These are phyloP conservation scores for Rhynchomys soricoides DNA, from an alignment of 2,113 vertebrate species.

Conservation along the genomic window DNA sequence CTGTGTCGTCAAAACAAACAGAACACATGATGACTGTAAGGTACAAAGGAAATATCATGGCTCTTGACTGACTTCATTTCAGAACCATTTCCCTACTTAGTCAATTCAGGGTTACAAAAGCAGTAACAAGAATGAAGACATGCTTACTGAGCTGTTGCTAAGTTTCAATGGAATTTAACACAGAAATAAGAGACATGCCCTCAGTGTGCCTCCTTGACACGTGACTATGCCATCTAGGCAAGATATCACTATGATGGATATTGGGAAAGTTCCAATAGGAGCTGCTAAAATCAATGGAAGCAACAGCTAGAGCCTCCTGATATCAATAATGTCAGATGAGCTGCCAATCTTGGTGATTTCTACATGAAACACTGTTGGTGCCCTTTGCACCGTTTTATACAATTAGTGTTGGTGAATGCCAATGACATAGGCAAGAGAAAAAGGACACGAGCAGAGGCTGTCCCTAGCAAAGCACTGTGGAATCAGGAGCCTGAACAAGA, in stretches of 20 bases:
- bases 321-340: background rate
- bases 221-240: background rate
- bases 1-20: constrained; percentile 66
- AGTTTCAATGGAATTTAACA: constrained; percentile 25
- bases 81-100: background rate
- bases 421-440: background rate
- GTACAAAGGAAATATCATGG: background rate
- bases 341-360: background rate
- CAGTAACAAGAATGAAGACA: background rate
- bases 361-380: background rate
- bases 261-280: background rate
- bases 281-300: background rate
- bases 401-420: background rate
- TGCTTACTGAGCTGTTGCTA: background rate
- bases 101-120: background rate
- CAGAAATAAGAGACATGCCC: background rate
- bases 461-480: background rate
- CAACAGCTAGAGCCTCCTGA: background rate
- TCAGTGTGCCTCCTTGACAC: background rate
- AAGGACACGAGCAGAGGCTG: background rate
- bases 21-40: background rate
- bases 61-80: constrained; percentile 5
- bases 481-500: background rate
- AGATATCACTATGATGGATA: background rate
- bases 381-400: constrained; percentile 16